These are phyloP conservation scores for Furnarius figulus DNA, from an alignment of 2,113 vertebrate species.

Conservation along the genomic window DNA sequence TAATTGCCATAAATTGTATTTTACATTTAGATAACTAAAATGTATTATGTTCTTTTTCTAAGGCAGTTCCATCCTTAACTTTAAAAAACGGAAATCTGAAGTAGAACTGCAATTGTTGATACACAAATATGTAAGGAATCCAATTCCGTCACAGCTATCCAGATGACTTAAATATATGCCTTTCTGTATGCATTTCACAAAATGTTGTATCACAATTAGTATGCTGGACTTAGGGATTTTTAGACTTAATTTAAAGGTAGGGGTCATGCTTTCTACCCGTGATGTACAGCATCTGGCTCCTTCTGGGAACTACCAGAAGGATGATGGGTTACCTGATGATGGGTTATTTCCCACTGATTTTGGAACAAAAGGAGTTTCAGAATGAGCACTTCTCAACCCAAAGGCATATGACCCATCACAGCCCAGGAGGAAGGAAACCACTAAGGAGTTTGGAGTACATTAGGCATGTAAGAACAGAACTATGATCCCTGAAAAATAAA, in stretches of 20 bases:
- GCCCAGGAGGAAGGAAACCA: not conserved
- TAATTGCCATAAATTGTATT: not conserved
- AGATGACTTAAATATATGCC: not conserved
- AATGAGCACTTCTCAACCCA: not conserved
- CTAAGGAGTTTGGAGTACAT: not conserved
- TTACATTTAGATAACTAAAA: not conserved
- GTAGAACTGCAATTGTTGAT: not conserved
- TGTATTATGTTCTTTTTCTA: not conserved
- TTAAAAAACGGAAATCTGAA: not conserved
- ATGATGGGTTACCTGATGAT: not conserved
- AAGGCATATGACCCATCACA: not conserved
- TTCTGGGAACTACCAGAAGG: not conserved
- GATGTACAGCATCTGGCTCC: not conserved
- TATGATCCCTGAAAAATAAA: not conserved
- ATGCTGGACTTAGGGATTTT: not conserved
- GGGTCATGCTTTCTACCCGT: not conserved
- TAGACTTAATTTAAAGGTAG: not conserved
- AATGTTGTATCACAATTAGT: not conserved
- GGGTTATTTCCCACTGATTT: not conserved
- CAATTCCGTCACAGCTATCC: not conserved
- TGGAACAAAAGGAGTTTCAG: not conserved
- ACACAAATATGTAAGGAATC: not conserved
- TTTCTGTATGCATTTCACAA: not conserved
- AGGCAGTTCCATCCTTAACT: not conserved
- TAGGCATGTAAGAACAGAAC: not conserved